Percentiles rank a stretch among this genome's conserved stretches.
Conservation (phyloP, 2,888 invertebrate genomes). For the Leucoma salicis region DNA sequence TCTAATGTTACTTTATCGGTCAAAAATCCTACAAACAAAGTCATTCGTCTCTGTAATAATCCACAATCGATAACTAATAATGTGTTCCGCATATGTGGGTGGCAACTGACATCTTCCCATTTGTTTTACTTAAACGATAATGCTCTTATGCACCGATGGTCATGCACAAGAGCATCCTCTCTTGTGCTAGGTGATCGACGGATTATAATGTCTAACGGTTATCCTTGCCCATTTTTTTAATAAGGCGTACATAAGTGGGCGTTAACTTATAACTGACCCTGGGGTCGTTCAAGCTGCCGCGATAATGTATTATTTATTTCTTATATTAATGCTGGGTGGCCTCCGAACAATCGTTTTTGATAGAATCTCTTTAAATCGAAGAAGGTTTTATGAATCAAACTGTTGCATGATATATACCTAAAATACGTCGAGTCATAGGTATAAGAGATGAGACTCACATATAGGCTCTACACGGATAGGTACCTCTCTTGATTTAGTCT, state of each 20-base stretch:
- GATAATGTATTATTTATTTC: slow-evolving; percentile 6
- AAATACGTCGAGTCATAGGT: no score
- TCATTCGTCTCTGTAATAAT: slow-evolving; percentile 43
- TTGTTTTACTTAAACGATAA: slow-evolving; percentile 70
- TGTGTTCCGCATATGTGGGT: slow-evolving; percentile 56
- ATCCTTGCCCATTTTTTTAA: slow-evolving; percentile 52
- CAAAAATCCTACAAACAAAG: slow-evolving; percentile 35
- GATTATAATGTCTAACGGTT: slow-evolving; percentile 47
- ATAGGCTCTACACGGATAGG: no score
- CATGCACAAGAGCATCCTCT: slow-evolving; percentile 24
- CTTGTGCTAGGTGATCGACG: slow-evolving; percentile 11
- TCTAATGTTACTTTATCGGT: slow-evolving; percentile 28
- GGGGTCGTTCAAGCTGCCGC: slow-evolving; percentile 16
- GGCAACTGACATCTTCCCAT: slow-evolving; percentile 53
- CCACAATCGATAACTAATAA: slow-evolving; percentile 59
- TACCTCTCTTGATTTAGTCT: no score
- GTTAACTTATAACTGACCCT: slow-evolving; percentile 33
- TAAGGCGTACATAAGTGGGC: slow-evolving; percentile 33
- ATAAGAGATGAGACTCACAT: no score
- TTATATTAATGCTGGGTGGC: slow-evolving; percentile 2
- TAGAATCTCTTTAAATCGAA: background rate
- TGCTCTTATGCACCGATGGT: slow-evolving; percentile 50
- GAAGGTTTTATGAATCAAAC: background rate
- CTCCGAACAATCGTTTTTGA: slow-evolving; percentile 4
- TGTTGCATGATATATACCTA: no score